Evolutionary conservation across 1,140 invertebrate genomes (phyloP).

Genomic region (Cotesia chilonis): DNA sequence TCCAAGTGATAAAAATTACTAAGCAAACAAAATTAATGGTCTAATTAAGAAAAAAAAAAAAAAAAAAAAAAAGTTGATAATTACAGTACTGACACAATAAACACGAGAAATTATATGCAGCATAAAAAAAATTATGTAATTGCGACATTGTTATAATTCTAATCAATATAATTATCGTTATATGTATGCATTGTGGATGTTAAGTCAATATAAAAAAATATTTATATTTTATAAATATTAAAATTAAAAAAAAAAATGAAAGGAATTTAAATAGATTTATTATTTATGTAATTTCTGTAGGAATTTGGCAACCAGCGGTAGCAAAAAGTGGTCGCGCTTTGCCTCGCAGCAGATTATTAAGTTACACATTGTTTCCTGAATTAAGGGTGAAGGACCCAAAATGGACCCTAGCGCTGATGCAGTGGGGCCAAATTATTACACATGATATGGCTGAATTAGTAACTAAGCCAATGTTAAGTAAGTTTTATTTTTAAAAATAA

Average conservation of each 20-base stretch:
- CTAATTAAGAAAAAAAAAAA: too few species aligned
- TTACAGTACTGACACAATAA: too few species aligned
- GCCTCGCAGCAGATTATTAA: slow-evolving; percentile 77
- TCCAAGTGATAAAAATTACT: too few species aligned
- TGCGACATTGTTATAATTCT: too few species aligned
- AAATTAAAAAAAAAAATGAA: not conserved
- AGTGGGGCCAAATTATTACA: slow-evolving; percentile 88
- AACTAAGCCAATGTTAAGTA: slow-evolving; percentile 14
- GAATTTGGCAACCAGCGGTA: slow-evolving; percentile 71
- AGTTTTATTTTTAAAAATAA: not conserved
- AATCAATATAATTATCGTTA: too few species aligned
- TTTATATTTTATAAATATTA: not conserved
- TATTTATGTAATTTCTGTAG: slow-evolving; percentile 53
- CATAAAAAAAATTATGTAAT: too few species aligned
- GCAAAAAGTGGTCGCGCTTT: slow-evolving; percentile 72
- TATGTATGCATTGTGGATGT: too few species aligned
- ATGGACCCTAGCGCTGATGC: slow-evolving; percentile 82
- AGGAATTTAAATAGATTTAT: too few species aligned
- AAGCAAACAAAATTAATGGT: too few species aligned
- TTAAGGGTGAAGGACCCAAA: slow-evolving; percentile 71
- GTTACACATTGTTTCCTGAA: slow-evolving; percentile 75
- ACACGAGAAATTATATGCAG: too few species aligned
- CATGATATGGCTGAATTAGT: slow-evolving; percentile 78
- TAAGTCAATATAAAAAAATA: too few species aligned
- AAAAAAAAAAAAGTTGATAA: too few species aligned